Percentiles rank a stretch among this genome's conserved stretches.
Conservation (phyloP, 2,113 vertebrate species). For the Menura novaehollandiae region DNA sequence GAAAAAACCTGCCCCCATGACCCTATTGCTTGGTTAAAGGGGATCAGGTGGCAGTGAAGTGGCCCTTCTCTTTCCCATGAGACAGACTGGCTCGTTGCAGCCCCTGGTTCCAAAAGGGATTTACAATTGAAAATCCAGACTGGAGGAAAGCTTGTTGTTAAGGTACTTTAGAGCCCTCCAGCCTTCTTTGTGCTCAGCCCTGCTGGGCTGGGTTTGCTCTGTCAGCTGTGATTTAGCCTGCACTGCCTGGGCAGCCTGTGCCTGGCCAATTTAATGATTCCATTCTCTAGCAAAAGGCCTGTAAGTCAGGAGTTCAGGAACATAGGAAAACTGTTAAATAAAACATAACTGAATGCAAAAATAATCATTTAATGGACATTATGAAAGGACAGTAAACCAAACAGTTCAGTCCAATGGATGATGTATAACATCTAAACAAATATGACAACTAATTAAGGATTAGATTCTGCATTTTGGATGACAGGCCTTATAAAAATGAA, state of each 20-base stretch:
- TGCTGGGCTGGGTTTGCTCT: neutral
- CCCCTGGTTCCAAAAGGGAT: neutral
- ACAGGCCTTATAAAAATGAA: constrained; percentile 42
- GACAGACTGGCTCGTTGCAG: neutral
- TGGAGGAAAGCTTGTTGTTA: neutral
- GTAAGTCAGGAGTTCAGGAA: neutral
- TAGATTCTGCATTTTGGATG: constrained; percentile 33
- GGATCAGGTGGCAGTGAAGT: accelerated
- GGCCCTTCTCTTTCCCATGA: neutral
- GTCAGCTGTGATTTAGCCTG: neutral
- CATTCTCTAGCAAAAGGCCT: neutral
- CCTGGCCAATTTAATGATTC: neutral
- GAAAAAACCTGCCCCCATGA: neutral
- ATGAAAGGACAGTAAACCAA: constrained; percentile 37
- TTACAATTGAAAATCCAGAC: neutral
- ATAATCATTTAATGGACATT: neutral
- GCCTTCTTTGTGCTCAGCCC: neutral
- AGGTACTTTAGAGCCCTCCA: neutral
- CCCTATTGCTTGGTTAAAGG: neutral
- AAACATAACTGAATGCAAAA: constrained; percentile 32
- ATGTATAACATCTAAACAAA: constrained; percentile 50
- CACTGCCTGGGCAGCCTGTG: neutral
- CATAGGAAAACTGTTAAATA: neutral
- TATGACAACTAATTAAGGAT: constrained; percentile 63
- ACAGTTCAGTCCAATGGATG: neutral